These are phyloP conservation scores for Dicyrtoma fusca DNA, from an alignment of 2,888 invertebrate species.

Conservation along the genomic window DNA sequence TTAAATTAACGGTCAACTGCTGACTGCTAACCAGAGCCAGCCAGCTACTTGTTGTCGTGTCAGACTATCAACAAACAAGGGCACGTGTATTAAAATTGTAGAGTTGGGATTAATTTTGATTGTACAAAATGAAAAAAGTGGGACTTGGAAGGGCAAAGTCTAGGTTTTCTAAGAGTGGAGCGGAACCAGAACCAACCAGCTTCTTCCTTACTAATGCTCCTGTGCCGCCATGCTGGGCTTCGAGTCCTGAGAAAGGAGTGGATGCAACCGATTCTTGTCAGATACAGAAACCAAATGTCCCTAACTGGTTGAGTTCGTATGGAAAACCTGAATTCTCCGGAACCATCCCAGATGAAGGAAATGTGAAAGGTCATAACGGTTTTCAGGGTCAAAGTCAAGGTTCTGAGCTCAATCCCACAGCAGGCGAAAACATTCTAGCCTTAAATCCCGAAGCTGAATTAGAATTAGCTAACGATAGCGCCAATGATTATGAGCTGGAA, in stretches of 20 bases:
- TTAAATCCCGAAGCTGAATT: conserved; percentile 9
- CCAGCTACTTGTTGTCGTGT: no score
- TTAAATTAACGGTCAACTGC: no score
- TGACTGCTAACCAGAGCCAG: no score
- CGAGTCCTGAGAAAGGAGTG: not conserved
- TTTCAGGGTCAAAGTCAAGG: not conserved
- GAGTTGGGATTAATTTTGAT: no score
- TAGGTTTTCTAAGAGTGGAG: no score
- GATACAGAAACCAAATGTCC: not conserved
- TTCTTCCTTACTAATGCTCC: conserved; percentile 16
- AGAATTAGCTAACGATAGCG: not conserved
- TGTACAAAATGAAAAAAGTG: not conserved
- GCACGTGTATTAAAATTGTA: no score
- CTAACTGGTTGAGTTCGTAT: not conserved
- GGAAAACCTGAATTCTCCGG: not conserved
- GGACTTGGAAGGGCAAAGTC: not conserved
- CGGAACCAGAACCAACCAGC: not conserved
- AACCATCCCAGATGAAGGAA: not conserved
- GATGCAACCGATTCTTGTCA: not conserved
- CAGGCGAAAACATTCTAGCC: not conserved
- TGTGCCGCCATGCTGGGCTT: conserved; percentile 2
- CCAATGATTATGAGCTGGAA: not conserved
- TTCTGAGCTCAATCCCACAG: not conserved
- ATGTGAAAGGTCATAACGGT: not conserved
- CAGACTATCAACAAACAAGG: no score